phyloP scores from a whole-genome alignment of 2,113 vertebrate species.

The Myotis lucifugus region DNA sequence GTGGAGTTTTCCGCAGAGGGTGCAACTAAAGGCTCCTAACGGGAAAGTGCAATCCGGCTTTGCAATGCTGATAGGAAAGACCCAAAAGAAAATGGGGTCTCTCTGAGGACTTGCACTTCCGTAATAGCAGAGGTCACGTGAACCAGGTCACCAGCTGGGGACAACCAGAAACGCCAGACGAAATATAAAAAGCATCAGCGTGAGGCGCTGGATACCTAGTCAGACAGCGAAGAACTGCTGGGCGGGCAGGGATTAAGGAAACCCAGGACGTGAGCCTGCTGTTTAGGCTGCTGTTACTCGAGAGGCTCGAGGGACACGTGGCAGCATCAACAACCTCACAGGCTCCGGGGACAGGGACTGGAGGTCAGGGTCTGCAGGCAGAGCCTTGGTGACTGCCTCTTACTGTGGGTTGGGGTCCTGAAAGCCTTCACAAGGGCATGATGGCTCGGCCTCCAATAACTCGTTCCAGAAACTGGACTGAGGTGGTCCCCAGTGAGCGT shows the following conservation, averaged over 20 bases:
- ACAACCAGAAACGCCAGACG: not conserved
- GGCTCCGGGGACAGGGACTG: not conserved
- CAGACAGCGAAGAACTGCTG: not conserved
- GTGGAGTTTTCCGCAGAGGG: not conserved
- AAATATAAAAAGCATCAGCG: not conserved
- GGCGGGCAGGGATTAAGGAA: not conserved
- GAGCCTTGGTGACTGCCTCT: not conserved
- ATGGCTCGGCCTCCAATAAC: not conserved
- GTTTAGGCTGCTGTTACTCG: not conserved
- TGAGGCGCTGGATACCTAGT: not conserved
- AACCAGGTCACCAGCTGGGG: not conserved
- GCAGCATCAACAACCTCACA: not conserved
- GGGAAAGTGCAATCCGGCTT: not conserved
- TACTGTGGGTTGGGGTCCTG: not conserved
- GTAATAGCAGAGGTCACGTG: not conserved
- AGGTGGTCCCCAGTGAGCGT: not conserved
- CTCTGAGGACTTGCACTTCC: not conserved
- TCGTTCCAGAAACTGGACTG: not conserved
- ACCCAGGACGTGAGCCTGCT: not conserved
- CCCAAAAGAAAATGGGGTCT: not conserved
- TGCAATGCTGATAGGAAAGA: not conserved
- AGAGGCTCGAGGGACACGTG: not conserved
- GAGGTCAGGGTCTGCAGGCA: not conserved
- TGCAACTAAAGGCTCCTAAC: not conserved
- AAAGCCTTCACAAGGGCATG: not conserved